phyloP scores from a whole-genome alignment of 2,888 invertebrate species.

The Polydrusus pterygomalis region DNA sequence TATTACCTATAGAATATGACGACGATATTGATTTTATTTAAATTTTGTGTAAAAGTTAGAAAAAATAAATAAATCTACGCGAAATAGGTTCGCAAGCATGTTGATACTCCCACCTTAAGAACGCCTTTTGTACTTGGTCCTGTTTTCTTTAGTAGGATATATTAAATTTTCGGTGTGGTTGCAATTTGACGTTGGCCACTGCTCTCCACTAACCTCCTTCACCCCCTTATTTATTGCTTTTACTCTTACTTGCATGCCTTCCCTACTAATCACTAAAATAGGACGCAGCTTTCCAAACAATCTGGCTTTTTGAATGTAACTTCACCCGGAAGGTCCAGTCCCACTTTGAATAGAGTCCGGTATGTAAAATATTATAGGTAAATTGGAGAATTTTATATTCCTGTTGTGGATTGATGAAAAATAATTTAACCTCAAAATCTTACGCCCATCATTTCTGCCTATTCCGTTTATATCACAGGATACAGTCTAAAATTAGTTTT shows the following conservation, averaged over 20 bases:
- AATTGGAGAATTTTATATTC: slow-evolving; percentile 19
- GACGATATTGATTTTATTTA: too few relatives aligned
- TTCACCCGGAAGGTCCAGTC: slow-evolving; percentile 68
- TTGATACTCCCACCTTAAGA: too few relatives aligned
- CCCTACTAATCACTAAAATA: slow-evolving; percentile 55
- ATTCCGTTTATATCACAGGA: too few relatives aligned
- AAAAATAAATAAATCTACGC: too few relatives aligned
- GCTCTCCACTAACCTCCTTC: slow-evolving; percentile 28
- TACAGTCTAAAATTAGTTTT: too few relatives aligned
- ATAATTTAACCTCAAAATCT: background rate
- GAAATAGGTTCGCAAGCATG: too few relatives aligned
- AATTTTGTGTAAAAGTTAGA: too few relatives aligned
- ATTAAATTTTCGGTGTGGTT: slow-evolving; percentile 3
- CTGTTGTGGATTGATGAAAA: slow-evolving; percentile 7
- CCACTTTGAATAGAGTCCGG: slow-evolving; percentile 65
- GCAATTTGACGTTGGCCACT: slow-evolving; percentile 17
- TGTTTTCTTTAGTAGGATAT: background rate
- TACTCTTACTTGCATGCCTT: slow-evolving; percentile 51
- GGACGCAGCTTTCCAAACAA: slow-evolving; percentile 66
- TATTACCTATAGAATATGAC: too few relatives aligned
- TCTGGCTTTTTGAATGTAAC: slow-evolving; percentile 67
- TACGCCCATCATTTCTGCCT: background rate
- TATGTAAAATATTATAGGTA: slow-evolving; percentile 58
- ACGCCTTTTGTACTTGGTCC: too few relatives aligned
- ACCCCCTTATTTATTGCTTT: slow-evolving; percentile 40